Evolutionary conservation across 2,888 invertebrate species (phyloP).

Genomic region (Brachynemurus nebulosus): DNA sequence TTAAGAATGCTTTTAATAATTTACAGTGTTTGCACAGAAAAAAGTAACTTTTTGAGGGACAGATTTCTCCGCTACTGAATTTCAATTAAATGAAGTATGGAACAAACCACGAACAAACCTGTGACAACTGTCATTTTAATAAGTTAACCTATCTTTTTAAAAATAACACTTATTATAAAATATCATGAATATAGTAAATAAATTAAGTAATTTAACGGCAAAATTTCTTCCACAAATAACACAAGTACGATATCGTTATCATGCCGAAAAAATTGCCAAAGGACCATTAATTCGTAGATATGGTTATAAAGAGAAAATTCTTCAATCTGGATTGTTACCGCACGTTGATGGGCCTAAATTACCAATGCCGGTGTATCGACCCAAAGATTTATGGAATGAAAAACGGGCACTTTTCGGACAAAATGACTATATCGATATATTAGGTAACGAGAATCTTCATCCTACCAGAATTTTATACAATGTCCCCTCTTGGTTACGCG

Average conservation of each 20-base stretch:
- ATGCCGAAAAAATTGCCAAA: slow-evolving; percentile 42
- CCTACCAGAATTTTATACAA: slow-evolving; percentile 75
- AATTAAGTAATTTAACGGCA: no score
- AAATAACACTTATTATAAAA: no score
- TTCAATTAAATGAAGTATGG: no score
- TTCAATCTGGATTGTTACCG: slow-evolving; percentile 55
- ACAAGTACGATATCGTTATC: slow-evolving; percentile 40
- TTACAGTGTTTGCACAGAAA: no score
- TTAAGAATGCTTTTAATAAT: no score
- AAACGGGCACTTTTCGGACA: slow-evolving; percentile 80
- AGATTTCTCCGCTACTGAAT: no score
- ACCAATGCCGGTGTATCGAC: slow-evolving; percentile 57
- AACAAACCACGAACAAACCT: no score
- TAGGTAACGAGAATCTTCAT: slow-evolving; percentile 69
- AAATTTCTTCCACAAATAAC: slow-evolving; percentile 29
- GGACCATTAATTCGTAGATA: slow-evolving; percentile 50
- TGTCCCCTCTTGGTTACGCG: slow-evolving; percentile 81
- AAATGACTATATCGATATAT: slow-evolving; percentile 93
- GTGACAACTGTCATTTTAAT: no score
- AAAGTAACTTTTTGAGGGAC: no score
- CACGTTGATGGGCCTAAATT: slow-evolving; percentile 40
- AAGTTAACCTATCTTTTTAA: no score
- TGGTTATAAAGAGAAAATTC: slow-evolving; percentile 56
- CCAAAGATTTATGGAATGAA: slow-evolving; percentile 59
- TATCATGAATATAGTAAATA: no score